Percentiles rank a stretch among this genome's conserved stretches.
phyloP scores from a whole-genome alignment of 2,113 vertebrate species.

The Onychostoma macrolepis region DNA sequence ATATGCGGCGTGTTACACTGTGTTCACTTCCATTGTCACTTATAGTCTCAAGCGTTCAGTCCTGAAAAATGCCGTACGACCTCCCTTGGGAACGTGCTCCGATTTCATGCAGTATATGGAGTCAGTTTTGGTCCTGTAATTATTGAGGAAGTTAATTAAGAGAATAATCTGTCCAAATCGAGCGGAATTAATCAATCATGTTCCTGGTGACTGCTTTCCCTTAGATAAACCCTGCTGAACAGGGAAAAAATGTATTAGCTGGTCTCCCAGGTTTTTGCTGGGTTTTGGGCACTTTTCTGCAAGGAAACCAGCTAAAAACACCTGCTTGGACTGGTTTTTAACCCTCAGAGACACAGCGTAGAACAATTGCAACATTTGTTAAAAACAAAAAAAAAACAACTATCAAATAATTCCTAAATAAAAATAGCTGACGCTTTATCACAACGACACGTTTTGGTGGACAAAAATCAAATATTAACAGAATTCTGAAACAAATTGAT shows the following conservation, averaged over 20 bases:
- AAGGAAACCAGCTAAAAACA: neutral
- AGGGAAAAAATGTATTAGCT: neutral
- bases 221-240: constrained; percentile 1
- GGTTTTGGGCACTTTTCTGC: neutral
- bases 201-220: neutral
- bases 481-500: neutral
- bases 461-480: neutral
- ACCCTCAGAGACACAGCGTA: neutral
- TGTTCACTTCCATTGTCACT: constrained; percentile 48
- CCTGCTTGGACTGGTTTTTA: neutral
- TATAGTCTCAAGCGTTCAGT: constrained; percentile 11
- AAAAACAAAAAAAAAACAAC: neutral
- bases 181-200: constrained; percentile 13
- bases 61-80: constrained; percentile 5
- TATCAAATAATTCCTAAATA: neutral
- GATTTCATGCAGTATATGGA: constrained; percentile 27
- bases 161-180: constrained; percentile 11
- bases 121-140: constrained; percentile 24
- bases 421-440: no score
- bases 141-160: constrained; percentile 24
- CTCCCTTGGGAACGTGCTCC: constrained; percentile 28
- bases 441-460: no score
- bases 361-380: neutral
- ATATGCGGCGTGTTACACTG: constrained; percentile 41
- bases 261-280: neutral